Evolutionary conservation across 2,113 vertebrate species (phyloP), one percentile per base, ranked within the genome.

Genomic region (Petromus typicus): DNA sequence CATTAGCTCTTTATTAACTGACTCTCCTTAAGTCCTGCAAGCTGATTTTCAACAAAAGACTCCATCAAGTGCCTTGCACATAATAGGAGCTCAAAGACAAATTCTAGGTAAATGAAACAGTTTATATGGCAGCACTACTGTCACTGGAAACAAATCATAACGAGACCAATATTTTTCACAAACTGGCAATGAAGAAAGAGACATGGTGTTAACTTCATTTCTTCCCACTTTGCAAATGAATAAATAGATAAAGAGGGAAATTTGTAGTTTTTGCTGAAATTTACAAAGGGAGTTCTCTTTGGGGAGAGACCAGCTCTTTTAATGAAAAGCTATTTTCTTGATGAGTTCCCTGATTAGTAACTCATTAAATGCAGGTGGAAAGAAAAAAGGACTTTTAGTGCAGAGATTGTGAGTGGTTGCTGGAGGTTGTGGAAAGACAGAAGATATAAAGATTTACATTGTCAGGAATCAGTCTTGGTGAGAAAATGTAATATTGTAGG

Each of bases 101-200:
- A 66, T 85, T 95, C n/a, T 83, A 86, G 22, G 86, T 97, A 86
- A 92, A 85, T 86, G 32, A 90, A 95, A 73, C 8, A 89, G 63
- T 67, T 20, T 43, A 20, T 86, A 92, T 91, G 82, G 71, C n/a
- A 97, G 92, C 90, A 27, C 48, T 78, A 69, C 92, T 12, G 34
- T 90, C 56, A 82, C 75, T 85, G 66, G 83, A 94, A 79, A 89
- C 32, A 90, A 95, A 79, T 45, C 88, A 86, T 71, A 89, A 3
- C 30, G 54, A 43, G 7, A 22, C 92, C 56, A 93, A 92, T 91
- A 88, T 94, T 97, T 92, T 93, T 88, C 32, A 86, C 22, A 92
- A 86, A 63, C 10, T 92, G 63, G 1, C 27, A 64, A 51, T 48
- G 3, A 37, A 5, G 25, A 64, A 22, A 90, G 25, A n/a, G 56